A percentile compares a stretch with the other conserved stretches of the same genome.
phyloP scores from a whole-genome alignment of 2,888 invertebrate genomes.

The Dicyrtoma fusca region DNA sequence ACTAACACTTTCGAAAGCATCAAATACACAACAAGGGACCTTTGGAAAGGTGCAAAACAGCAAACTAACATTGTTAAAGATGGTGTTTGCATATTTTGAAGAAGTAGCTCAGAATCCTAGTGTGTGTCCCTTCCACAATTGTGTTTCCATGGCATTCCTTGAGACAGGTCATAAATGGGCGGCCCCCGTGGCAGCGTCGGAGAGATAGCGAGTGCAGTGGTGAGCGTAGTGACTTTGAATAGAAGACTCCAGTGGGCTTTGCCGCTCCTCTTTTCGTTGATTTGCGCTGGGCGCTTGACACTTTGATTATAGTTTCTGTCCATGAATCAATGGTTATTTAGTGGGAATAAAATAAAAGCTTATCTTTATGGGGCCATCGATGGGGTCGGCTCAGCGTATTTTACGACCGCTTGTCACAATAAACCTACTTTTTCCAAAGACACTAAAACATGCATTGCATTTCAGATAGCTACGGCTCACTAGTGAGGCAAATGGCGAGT shows the following conservation, averaged over 20 bases:
- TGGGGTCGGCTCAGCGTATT: constrained; percentile 36
- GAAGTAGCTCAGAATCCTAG: no score
- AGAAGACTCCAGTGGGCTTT: constrained; percentile 10
- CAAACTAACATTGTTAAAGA: no score
- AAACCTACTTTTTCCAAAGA: constrained; percentile 37
- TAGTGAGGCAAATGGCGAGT: constrained; percentile 9
- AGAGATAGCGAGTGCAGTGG: neutral
- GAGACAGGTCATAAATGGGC: no score
- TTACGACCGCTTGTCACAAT: constrained; percentile 44
- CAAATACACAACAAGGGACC: no score
- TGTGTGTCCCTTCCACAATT: no score
- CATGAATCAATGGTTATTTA: constrained; percentile 47
- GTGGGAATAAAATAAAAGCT: constrained; percentile 44
- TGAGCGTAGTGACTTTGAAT: neutral
- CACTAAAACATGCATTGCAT: constrained; percentile 22
- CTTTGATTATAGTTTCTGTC: constrained; percentile 40
- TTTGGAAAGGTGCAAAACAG: no score
- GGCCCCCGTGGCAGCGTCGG: neutral
- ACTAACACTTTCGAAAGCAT: no score
- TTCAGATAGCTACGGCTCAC: neutral
- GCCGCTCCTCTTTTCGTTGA: constrained; percentile 23
- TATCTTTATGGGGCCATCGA: constrained; percentile 47
- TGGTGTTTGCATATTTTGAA: no score
- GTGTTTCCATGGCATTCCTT: no score
- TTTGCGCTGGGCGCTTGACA: constrained; percentile 35